phyloP scores from a whole-genome alignment of 2,797 vertebrate genomes.

The Sphaeramia orbicularis region DNA sequence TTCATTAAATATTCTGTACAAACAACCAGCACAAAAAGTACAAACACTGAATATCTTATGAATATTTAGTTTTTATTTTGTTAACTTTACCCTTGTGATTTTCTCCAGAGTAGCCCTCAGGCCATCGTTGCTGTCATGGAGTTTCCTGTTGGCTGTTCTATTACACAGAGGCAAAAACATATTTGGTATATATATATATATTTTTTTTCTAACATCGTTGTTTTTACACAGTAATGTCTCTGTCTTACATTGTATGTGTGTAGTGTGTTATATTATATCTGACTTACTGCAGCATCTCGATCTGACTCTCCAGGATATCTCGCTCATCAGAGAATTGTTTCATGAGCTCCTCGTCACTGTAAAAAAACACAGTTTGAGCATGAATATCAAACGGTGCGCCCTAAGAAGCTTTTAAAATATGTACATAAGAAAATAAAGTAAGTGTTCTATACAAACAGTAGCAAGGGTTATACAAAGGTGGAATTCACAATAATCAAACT shows the following conservation, averaged over 20 bases:
- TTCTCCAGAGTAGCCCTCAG: constrained; percentile 91
- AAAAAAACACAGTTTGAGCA: constrained; percentile 40
- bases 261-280: neutral
- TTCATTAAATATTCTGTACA: too few relatives aligned
- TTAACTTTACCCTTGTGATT: constrained; percentile 76
- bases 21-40: too few relatives aligned
- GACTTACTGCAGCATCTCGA: constrained; percentile 82
- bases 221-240: too few relatives aligned
- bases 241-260: neutral
- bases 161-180: constrained; percentile 17
- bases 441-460: too few relatives aligned
- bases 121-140: constrained; percentile 95
- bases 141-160: constrained; percentile 94
- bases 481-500: neutral
- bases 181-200: neutral
- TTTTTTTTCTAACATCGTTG: neutral
- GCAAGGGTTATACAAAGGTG: neutral
- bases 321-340: constrained; percentile 92
- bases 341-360: constrained; percentile 93
- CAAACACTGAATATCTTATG: too few relatives aligned
- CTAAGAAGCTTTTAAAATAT: too few relatives aligned
- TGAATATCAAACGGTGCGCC: neutral
- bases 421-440: too few relatives aligned
- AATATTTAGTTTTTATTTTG: neutral
- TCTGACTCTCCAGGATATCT: constrained; percentile 89